These are phyloP conservation scores for Esox masquinongy DNA, from an alignment of 2,797 vertebrate genomes.

Conservation along the genomic window DNA sequence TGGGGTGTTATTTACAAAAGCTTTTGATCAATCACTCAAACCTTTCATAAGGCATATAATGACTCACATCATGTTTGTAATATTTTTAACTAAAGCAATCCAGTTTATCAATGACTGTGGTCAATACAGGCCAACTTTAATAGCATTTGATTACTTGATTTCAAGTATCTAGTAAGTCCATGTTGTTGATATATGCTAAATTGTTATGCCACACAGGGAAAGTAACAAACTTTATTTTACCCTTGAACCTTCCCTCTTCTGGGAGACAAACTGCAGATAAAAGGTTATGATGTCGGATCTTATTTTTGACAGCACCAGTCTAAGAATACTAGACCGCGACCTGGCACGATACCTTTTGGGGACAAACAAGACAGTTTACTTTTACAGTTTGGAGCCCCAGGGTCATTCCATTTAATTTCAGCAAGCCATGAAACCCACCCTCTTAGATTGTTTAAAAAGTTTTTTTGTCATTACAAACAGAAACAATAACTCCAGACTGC, in stretches of 20 bases:
- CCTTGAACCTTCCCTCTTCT: constrained; percentile 15
- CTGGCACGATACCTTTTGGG: neutral
- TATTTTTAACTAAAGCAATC: too few relatives aligned
- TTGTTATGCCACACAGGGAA: constrained; percentile 17
- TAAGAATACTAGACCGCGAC: constrained; percentile 9
- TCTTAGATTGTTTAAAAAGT: too few relatives aligned
- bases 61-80: neutral
- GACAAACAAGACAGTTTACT: neutral
- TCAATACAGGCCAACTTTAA: neutral
- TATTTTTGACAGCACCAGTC: constrained; percentile 19
- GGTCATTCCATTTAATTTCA: too few relatives aligned
- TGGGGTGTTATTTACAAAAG: neutral
- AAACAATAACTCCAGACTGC: too few relatives aligned
- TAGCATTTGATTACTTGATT: neutral
- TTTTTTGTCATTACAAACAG: too few relatives aligned
- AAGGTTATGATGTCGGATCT: constrained; percentile 28
- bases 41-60: neutral
- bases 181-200: constrained; percentile 1
- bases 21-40: neutral
- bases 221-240: neutral
- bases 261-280: constrained; percentile 19
- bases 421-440: too few relatives aligned
- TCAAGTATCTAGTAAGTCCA: neutral
- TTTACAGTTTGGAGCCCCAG: too few relatives aligned
- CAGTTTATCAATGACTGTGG: too few relatives aligned